Evolutionary conservation across 2,888 invertebrate genomes (phyloP), one percentile per base, ranked within the genome.

Genomic region (Drosophila affinis): DNA sequence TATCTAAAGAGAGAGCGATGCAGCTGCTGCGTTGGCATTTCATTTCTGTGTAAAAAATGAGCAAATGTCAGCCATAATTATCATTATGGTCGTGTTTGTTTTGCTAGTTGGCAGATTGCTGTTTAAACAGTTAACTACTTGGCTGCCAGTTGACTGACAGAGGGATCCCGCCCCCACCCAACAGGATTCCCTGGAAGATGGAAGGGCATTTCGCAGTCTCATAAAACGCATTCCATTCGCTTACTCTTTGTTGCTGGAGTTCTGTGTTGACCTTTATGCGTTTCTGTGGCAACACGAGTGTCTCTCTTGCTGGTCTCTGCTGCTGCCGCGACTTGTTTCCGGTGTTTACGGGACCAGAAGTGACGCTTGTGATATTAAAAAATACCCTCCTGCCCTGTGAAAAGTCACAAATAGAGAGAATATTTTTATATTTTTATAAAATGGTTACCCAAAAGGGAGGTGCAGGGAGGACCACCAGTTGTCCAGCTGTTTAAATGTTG

Each of bases 71-170:
- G 39, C 7, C 39, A n/a, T 39, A 39, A 39, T 39, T 45, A 45
- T 65, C 21, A 18, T n/a, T 27, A 49, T 10, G 27, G 27, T n/a
- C 12, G 39, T 77, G 62, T 74, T 63, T 45, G 74, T 48, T 62
- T 69, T 34, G 21, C 49, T 51, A 61, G 49, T 77, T 75, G 27
- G 27, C 6, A 7, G 58, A 55, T 65, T 53, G 34, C 29, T 7
- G 27, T 27, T 7, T 27, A 44, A 52, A 39, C 17, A 47, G 27
- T 51, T 5, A 3, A 17, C 24, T 63, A 54, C 44, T 62, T 63
- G 54, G 32, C 29, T 29, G 29, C 29, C 29, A 7, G n/a, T n/a
- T n/a, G n/a, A 29, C 0, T 9, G 27, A 9, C 1, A 2, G 27
- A 24, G 5, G 9, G 27, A 7, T 0, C 7, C n/a, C n/a, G n/a